These are phyloP conservation scores for Xestia ashworthii DNA, from an alignment of 2,888 invertebrate genomes.

Conservation along the genomic window DNA sequence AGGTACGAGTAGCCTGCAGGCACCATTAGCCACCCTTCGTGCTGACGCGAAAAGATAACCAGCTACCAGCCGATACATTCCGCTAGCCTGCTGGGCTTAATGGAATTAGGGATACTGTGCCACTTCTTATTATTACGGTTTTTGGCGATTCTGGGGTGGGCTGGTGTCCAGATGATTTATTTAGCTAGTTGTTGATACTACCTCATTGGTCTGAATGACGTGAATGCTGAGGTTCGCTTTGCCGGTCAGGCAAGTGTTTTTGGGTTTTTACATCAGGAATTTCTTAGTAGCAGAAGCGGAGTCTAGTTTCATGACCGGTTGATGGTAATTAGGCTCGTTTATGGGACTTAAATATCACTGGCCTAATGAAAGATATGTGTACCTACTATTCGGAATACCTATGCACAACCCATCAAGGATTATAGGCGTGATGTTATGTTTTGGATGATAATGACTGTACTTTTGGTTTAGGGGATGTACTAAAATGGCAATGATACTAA, in stretches of 20 bases:
- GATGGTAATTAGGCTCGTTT: not conserved
- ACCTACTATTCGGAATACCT: not conserved
- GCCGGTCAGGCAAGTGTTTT: not conserved
- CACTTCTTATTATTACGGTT: constrained; percentile 25
- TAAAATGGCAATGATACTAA: no score
- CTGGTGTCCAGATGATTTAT: not conserved
- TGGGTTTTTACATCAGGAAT: not conserved
- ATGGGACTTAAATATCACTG: not conserved
- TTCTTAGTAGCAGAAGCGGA: not conserved
- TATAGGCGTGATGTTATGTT: not conserved
- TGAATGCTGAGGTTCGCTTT: not conserved
- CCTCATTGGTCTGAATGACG: not conserved
- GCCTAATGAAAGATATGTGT: not conserved
- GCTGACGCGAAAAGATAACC: constrained; percentile 50
- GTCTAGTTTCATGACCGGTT: not conserved
- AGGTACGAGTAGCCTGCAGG: constrained; percentile 46
- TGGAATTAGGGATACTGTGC: constrained; percentile 16
- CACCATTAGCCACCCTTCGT: constrained; percentile 56
- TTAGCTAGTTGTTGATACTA: not conserved
- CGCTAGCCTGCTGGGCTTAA: constrained; percentile 19
- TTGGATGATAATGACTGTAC: not conserved
- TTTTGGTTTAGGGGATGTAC: not conserved
- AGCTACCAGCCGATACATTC: constrained; percentile 40
- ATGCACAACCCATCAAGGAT: not conserved
- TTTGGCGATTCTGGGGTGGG: not conserved